These are phyloP conservation scores for Crenuchus spilurus DNA, from an alignment of 2,797 vertebrate species.

Conservation along the genomic window DNA sequence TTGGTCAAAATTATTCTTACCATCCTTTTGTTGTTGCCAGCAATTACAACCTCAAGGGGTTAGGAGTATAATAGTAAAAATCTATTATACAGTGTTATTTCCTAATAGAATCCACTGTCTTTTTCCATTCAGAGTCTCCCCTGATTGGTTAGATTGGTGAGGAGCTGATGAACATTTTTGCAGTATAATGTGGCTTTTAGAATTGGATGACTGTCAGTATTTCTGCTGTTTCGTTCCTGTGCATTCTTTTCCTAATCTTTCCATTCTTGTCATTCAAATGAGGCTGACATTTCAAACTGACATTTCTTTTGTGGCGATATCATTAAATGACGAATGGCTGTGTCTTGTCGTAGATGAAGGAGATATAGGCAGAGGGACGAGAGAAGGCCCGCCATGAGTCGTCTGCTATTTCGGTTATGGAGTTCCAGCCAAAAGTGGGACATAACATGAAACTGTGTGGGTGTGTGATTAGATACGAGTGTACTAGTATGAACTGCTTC, in stretches of 20 bases:
- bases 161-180: not conserved
- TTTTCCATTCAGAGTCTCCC: not conserved
- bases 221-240: slow-evolving; percentile 8
- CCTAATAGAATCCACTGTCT: no score
- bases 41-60: no score
- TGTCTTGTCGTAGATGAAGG: slow-evolving; percentile 62
- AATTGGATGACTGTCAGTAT: not conserved
- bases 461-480: slow-evolving; percentile 10
- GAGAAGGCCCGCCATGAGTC: not conserved
- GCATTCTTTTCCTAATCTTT: slow-evolving; percentile 26
- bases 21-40: no score
- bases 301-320: slow-evolving; percentile 69
- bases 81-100: no score
- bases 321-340: slow-evolving; percentile 70
- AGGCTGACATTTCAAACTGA: slow-evolving; percentile 78
- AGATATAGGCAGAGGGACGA: slow-evolving; percentile 24
- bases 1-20: no score
- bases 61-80: no score
- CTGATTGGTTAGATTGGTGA: not conserved
- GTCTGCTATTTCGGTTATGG: slow-evolving; percentile 9
- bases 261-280: slow-evolving; percentile 66
- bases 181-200: not conserved
- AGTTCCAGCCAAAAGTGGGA: slow-evolving; percentile 5
- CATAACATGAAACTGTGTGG: slow-evolving; percentile 11
- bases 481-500: slow-evolving; percentile 25